phyloP scores from a whole-genome alignment of 37 sponge, comb jelly and placozoan species.

The Ianthella basta region DNA sequence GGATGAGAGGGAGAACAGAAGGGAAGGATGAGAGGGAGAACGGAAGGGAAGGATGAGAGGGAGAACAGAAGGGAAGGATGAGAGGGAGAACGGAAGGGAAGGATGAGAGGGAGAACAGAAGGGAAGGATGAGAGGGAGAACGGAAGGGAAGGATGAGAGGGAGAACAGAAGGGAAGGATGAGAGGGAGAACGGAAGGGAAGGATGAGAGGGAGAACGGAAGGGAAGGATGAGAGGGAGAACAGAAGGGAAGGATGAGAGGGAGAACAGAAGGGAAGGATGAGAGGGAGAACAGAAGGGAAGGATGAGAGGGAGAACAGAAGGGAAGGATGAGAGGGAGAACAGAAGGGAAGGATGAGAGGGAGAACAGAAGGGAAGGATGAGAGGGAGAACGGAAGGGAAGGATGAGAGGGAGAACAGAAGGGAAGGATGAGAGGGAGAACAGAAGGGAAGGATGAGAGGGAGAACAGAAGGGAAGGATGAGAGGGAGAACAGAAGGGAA shows the following conservation, averaged over 20 bases:
- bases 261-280: not conserved
- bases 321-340: not conserved
- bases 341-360: slow-evolving; percentile 7
- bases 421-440: slow-evolving; percentile 6
- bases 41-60: slow-evolving; percentile 10
- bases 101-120: not conserved
- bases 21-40: not conserved
- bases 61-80: no score
- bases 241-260: not conserved
- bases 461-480: not conserved
- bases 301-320: not conserved
- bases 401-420: not conserved
- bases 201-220: not conserved
- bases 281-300: slow-evolving; percentile 1
- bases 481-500: not conserved
- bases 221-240: not conserved
- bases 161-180: not conserved
- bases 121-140: slow-evolving; percentile 6
- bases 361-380: no score
- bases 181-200: slow-evolving; percentile 2
- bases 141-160: not conserved
- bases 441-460: not conserved
- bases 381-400: not conserved
- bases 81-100: not conserved
- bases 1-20: not conserved